Evolutionary conservation across 64 coral and sea anemone species (phyloP).

Genomic region (Exaiptasia diaphana): DNA sequence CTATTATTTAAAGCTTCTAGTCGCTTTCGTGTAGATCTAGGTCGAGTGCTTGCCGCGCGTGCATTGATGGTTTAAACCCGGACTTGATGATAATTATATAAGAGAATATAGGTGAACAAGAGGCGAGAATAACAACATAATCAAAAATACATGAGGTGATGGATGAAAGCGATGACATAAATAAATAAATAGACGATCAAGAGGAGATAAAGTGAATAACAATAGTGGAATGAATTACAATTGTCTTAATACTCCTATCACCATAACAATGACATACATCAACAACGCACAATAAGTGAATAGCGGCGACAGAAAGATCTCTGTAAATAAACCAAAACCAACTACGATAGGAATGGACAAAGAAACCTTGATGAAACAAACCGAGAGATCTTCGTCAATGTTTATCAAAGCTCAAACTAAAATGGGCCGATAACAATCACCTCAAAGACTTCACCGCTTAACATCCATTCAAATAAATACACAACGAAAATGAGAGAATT

Average conservation of each 20-base stretch:
- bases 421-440: constrained; percentile 64
- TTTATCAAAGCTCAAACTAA: constrained; percentile 89
- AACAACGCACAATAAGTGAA: constrained; percentile 77
- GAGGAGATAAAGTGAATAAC: constrained; percentile 97
- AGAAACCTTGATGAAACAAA: constrained; percentile 66
- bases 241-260: constrained; percentile 87
- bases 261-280: constrained; percentile 99
- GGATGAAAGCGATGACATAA: constrained; percentile 96
- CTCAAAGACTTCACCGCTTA: constrained; percentile 79
- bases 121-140: constrained; percentile 92
- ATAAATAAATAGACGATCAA: constrained; percentile 99
- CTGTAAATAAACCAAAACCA: constrained; percentile 68
- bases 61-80: background rate
- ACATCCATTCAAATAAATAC: constrained; percentile 57
- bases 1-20: background rate
- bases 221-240: constrained; percentile 87
- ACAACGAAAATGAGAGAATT: constrained; percentile 24
- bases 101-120: constrained; percentile 93
- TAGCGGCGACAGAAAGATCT: constrained; percentile 60
- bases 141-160: constrained; percentile 97
- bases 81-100: constrained; percentile 81
- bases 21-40: background rate
- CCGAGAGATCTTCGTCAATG: constrained; percentile 38
- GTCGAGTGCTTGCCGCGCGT: background rate
- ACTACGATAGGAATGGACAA: constrained; percentile 74